Conservation (phyloP, 2,113 vertebrate genomes). For the Hypocryptadius cinnamomeus region DNA sequence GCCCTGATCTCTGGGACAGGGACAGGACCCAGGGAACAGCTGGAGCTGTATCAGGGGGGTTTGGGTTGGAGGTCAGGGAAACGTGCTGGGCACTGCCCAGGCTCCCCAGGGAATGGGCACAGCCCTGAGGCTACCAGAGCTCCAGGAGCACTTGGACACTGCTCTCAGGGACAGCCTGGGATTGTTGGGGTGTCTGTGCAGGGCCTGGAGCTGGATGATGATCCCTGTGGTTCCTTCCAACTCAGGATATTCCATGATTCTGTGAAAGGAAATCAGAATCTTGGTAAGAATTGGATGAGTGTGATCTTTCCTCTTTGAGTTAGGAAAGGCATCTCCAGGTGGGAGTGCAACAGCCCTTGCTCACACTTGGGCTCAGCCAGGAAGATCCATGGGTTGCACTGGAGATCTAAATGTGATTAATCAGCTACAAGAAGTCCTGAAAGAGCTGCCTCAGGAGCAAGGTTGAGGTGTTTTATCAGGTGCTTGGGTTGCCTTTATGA, state of each 20-base stretch:
- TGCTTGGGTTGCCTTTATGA: neutral
- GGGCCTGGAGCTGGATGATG: neutral
- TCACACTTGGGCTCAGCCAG: neutral
- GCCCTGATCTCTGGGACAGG: neutral
- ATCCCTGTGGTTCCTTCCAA: fast-evolving
- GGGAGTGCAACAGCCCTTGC: neutral
- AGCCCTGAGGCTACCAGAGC: neutral
- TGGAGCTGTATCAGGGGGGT: neutral
- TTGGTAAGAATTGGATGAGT: neutral
- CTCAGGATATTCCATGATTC: neutral
- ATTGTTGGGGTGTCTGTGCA: neutral
- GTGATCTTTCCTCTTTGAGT: neutral
- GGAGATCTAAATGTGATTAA: neutral
- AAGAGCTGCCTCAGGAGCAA: neutral
- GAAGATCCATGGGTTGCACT: neutral
- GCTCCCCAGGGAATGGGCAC: neutral
- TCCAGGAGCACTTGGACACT: fast-evolving
- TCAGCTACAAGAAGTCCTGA: neutral
- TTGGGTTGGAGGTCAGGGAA: neutral
- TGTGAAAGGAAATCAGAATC: neutral
- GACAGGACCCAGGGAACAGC: neutral
- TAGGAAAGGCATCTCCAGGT: neutral
- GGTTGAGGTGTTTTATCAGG: neutral
- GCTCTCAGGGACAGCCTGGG: neutral
- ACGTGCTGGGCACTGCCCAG: neutral